Evolutionary conservation across 2,797 vertebrate genomes (phyloP).

Genomic region (Alauda arvensis): DNA sequence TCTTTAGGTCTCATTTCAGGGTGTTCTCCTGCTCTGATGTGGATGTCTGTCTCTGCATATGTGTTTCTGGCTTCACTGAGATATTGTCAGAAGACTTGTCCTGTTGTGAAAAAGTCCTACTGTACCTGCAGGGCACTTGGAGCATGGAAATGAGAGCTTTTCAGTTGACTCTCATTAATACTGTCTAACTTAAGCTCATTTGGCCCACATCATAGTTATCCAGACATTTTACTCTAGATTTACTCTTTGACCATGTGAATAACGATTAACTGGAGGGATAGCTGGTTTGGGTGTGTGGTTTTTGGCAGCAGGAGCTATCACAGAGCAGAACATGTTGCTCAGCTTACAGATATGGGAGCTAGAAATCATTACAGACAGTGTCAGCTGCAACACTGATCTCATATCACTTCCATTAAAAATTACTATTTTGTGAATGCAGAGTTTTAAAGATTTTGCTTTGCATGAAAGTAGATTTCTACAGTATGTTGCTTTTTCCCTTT

Average conservation of each 20-base stretch:
- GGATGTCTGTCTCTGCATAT: neutral
- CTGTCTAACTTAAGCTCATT: slow-evolving; percentile 69
- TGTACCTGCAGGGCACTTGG: neutral
- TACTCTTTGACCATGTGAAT: slow-evolving; percentile 56
- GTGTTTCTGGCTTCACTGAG: neutral
- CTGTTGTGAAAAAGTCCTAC: neutral
- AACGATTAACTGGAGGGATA: slow-evolving; percentile 65
- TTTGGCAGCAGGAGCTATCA: slow-evolving; percentile 63
- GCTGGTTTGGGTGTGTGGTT: slow-evolving; percentile 56
- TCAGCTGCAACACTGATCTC: slow-evolving; percentile 84
- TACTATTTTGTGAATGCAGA: slow-evolving; percentile 58
- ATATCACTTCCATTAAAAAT: slow-evolving; percentile 72
- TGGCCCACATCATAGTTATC: slow-evolving; percentile 72
- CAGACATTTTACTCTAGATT: slow-evolving; percentile 33
- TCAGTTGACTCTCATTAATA: slow-evolving; percentile 75
- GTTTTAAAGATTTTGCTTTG: slow-evolving; percentile 38
- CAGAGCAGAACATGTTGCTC: slow-evolving; percentile 74
- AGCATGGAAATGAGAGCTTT: neutral
- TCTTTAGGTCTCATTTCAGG: neutral
- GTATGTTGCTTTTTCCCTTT: neutral
- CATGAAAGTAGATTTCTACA: neutral
- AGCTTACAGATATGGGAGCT: slow-evolving; percentile 65
- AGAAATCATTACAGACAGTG: slow-evolving; percentile 78
- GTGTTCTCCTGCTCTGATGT: neutral
- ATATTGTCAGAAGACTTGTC: neutral